These are phyloP conservation scores for Eurosta solidaginis DNA, from an alignment of 1,140 invertebrate species.

Conservation along the genomic window DNA sequence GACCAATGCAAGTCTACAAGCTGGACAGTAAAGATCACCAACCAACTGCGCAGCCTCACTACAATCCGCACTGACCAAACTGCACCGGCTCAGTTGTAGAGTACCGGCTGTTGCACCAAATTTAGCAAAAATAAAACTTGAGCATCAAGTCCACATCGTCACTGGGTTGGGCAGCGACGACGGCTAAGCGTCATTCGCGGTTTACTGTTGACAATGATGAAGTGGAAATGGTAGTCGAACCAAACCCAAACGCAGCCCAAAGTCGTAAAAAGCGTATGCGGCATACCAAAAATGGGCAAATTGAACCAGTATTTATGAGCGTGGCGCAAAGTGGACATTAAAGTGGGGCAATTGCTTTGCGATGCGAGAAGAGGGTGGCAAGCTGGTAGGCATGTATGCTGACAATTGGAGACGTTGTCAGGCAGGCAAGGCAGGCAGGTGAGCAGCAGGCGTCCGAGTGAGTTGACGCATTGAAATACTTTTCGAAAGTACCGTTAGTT, in stretches of 20 bases:
- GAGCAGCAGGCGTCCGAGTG: neutral
- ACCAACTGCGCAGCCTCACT: too few relatives aligned
- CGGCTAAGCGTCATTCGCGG: neutral
- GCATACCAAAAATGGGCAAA: conserved; percentile 22
- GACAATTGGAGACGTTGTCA: neutral
- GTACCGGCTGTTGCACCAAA: neutral
- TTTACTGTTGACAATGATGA: neutral
- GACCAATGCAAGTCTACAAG: neutral
- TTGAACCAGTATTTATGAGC: conserved; percentile 22
- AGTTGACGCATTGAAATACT: conserved; percentile 20
- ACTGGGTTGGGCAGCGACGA: neutral
- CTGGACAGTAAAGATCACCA: neutral
- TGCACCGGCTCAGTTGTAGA: neutral
- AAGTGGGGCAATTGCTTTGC: neutral
- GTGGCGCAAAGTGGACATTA: conserved; percentile 3
- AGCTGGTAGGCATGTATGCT: neutral
- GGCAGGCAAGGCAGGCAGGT: neutral
- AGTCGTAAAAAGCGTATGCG: neutral
- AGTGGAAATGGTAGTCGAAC: conserved; percentile 12
- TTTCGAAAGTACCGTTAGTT: conserved; percentile 26
- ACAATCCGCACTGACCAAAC: too few relatives aligned
- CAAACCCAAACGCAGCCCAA: too few relatives aligned
- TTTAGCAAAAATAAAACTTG: neutral
- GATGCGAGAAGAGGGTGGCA: neutral
- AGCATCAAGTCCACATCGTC: neutral